Evolutionary conservation across 1,140 invertebrate species (phyloP), one percentile per base, ranked within the genome.

Genomic region (Apocrypta bakeri): DNA sequence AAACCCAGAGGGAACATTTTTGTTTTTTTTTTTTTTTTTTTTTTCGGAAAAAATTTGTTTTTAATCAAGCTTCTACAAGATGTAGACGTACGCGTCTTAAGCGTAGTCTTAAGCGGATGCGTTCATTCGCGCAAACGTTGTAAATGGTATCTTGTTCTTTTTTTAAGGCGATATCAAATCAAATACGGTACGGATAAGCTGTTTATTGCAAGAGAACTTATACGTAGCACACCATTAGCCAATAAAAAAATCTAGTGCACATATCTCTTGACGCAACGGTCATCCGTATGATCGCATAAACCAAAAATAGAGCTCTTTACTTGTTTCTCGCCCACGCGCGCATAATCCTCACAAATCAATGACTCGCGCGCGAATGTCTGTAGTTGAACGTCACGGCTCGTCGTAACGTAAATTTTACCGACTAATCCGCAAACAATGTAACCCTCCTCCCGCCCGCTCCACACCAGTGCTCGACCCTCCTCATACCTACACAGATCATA

Each of bases 381-480:
- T 27, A 63, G 29, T 75, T 75, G 27, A 63, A n/a, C 48, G 24
- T 29, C n/a, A 12, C n/a, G 37, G 40, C 42, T 37, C 31, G 27
- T 75, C 48, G 27, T 56, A 56, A 75, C 27, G 73, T 75, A 63
- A 75, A 75, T 63, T 75, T 33, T 0, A 2, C 9, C 48, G 14
- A 24, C 29, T 76, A 76, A 76, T 76, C 74, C 33, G 74, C 74
- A 76, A 66, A 66, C 75, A 77, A 66, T 78, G 37, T 68, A 29
- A 0, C 64, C 14, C 37, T 12, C 48, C 48, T 17, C 48, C 17
- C 14, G 1, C 4, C 17, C 64, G 25, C 64, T 7, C 48, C 17
- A 4, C 33, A 2, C 33, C 33, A 2, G 25, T 12, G 17, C 48
- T 17, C 48, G 3, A 17, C 3, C 64, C 12, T 37, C 11, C 48